phyloP scores from a whole-genome alignment of 2,113 vertebrate genomes.

The Sinocyclocheilus anophthalmus region DNA sequence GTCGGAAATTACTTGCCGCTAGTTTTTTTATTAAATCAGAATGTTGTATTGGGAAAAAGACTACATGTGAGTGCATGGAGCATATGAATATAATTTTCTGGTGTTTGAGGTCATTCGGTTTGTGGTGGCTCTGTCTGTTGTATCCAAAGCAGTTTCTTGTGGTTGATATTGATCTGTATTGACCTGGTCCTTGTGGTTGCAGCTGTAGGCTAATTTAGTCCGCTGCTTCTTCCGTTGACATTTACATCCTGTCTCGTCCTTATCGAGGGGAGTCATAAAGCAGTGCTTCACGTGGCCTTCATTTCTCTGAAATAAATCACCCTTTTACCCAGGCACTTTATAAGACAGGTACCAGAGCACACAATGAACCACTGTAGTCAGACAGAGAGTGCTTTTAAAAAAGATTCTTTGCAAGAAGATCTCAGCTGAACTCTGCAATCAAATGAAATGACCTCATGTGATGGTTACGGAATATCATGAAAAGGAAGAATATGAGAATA shows the following conservation, averaged over 20 bases:
- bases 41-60: slow-evolving; percentile 9
- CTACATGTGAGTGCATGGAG: not conserved
- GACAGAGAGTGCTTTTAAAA: not conserved
- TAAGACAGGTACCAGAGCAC: not conserved
- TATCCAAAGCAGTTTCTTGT: slow-evolving; percentile 58
- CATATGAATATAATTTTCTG: not conserved
- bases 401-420: not conserved
- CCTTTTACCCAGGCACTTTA: slow-evolving; percentile 17
- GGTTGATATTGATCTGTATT: slow-evolving; percentile 64
- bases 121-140: slow-evolving; percentile 49
- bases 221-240: slow-evolving; percentile 60
- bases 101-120: not conserved
- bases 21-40: not conserved
- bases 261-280: slow-evolving; percentile 59
- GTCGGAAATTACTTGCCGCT: not conserved
- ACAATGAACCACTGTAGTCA: not conserved
- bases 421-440: not conserved
- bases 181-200: slow-evolving; percentile 56
- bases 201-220: slow-evolving; percentile 63
- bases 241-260: slow-evolving; percentile 62
- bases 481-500: not conserved
- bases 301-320: slow-evolving; percentile 38
- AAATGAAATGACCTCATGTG: slow-evolving; percentile 5
- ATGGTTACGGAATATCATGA: not conserved
- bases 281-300: slow-evolving; percentile 33